Evolutionary conservation across 2,797 vertebrate genomes (phyloP).

Genomic region (Squalus acanthias): DNA sequence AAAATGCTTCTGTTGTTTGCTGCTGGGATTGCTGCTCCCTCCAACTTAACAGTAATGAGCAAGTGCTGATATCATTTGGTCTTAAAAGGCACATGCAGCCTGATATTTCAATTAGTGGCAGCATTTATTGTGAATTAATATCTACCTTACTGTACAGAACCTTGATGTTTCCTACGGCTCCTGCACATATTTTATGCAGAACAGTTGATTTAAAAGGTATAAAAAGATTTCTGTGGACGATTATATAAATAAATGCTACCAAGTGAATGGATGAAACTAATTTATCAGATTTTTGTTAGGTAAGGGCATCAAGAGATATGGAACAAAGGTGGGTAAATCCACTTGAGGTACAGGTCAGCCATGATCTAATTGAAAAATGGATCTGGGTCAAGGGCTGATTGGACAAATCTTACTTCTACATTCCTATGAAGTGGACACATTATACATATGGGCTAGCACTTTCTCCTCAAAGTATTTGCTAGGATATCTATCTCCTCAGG

Average conservation of each 20-base stretch:
- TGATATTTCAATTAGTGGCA: background rate
- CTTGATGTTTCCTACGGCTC: background rate
- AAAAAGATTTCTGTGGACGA: background rate
- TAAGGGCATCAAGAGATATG: background rate
- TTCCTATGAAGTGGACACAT: background rate
- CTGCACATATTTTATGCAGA: background rate
- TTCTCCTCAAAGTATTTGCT: background rate
- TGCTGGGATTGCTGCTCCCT: background rate
- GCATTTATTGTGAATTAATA: background rate
- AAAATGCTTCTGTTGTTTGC: background rate
- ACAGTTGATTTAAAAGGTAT: background rate
- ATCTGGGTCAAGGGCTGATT: background rate
- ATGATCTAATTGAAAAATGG: background rate
- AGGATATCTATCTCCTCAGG: background rate
- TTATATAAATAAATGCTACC: background rate
- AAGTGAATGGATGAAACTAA: background rate
- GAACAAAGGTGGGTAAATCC: background rate
- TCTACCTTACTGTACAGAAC: background rate
- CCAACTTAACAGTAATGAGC: background rate
- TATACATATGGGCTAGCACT: background rate
- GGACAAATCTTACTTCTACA: background rate
- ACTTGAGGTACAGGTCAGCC: background rate
- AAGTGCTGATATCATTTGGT: background rate
- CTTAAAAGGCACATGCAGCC: background rate
- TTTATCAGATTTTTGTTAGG: background rate